A percentile compares a stretch with the other conserved stretches of the same genome.
Conservation (phyloP, 2,797 vertebrate species). For the Oreonectes daqikongensis region DNA sequence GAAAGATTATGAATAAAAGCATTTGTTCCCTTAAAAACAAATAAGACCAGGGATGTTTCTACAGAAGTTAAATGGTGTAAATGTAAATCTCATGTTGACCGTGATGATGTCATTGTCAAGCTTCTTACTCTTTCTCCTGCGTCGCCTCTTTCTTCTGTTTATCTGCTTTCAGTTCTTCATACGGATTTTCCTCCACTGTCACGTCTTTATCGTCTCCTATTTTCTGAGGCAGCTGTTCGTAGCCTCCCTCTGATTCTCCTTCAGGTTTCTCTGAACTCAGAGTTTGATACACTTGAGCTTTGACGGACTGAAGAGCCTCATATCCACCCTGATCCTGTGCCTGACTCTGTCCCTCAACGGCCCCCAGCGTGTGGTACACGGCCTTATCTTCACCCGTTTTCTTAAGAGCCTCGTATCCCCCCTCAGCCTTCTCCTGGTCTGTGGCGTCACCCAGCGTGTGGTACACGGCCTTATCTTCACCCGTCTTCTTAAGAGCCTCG, state of each 20-base stretch:
- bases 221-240: constrained; percentile 3
- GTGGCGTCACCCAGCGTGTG: neutral
- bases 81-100: neutral
- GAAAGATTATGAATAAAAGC: too few species aligned
- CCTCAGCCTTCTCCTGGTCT: neutral
- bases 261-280: constrained; percentile 10
- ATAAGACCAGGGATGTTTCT: neutral
- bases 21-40: too few species aligned
- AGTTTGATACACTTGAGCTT: constrained; percentile 21
- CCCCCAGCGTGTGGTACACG: neutral
- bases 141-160: neutral
- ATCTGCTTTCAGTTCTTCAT: constrained; percentile 16
- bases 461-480: neutral
- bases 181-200: constrained; percentile 5
- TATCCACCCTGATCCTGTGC: neutral
- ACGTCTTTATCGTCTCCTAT: neutral
- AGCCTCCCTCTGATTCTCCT: neutral
- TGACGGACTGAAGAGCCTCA: constrained; percentile 24
- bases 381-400: neutral
- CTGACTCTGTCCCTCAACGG: neutral
- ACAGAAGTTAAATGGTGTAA: neutral
- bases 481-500: neutral
- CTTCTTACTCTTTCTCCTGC: neutral
- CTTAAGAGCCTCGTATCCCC: neutral
- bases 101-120: neutral